These are phyloP conservation scores for Colaptes auratus DNA, from an alignment of 2,113 vertebrate genomes.

Conservation along the genomic window DNA sequence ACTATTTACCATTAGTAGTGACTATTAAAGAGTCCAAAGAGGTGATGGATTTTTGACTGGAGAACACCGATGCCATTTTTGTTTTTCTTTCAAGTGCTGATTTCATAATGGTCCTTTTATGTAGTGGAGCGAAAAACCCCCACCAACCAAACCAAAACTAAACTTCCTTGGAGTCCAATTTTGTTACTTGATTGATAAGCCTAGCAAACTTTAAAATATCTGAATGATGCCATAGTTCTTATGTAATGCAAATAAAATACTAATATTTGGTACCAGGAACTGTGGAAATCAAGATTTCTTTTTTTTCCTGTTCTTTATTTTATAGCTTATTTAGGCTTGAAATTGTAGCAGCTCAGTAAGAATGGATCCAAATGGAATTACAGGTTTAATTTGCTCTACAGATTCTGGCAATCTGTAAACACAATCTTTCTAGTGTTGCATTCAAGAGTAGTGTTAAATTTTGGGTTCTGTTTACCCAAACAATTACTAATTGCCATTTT, in stretches of 20 bases:
- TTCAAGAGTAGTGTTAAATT: background rate
- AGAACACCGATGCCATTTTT: background rate
- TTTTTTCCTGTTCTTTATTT: background rate
- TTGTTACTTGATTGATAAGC: no score
- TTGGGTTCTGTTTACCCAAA: background rate
- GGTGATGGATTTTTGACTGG: background rate
- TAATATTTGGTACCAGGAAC: background rate
- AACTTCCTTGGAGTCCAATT: no score
- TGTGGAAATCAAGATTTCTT: background rate
- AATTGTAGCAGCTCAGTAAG: background rate
- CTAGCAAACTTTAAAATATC: background rate
- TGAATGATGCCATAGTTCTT: background rate
- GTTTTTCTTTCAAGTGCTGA: background rate
- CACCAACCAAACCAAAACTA: background rate
- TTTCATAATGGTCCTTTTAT: background rate
- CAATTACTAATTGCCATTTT: background rate
- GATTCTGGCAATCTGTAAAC: background rate
- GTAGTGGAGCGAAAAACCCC: background rate
- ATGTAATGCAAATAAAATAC: background rate
- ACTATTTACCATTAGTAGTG: background rate
- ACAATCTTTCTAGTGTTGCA: background rate
- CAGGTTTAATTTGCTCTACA: background rate
- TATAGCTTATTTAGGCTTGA: background rate
- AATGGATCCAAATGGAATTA: background rate
- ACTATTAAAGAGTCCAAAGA: background rate